These are phyloP conservation scores for Caiman crocodilus DNA, from an alignment of 2,797 vertebrate genomes.

Conservation along the genomic window DNA sequence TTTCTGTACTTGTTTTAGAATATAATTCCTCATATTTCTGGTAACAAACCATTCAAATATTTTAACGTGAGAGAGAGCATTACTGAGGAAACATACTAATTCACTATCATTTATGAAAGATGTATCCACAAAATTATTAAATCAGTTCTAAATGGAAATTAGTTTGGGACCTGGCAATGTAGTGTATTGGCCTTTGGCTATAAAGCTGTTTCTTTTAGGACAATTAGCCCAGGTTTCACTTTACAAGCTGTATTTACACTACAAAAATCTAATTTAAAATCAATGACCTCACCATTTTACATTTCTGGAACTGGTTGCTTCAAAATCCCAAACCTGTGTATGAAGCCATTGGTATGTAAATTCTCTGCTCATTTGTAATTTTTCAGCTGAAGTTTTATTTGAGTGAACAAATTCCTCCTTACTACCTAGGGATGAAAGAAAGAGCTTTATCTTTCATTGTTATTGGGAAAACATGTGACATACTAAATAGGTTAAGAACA, in stretches of 20 bases:
- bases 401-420: conserved; percentile 62
- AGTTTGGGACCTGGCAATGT: conserved; percentile 16
- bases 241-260: conserved; percentile 72
- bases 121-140: conserved; percentile 34
- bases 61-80: neutral
- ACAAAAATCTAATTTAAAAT: conserved; percentile 75
- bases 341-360: conserved; percentile 82
- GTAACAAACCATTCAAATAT: neutral
- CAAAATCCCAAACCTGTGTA: conserved; percentile 77
- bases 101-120: conserved; percentile 31
- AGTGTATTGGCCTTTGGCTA: conserved; percentile 36
- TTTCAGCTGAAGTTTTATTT: conserved; percentile 57
- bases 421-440: conserved; percentile 67
- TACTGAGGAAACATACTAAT: conserved; percentile 26
- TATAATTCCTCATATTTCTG: neutral
- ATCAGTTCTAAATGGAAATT: neutral
- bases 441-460: conserved; percentile 9
- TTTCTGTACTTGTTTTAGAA: neutral
- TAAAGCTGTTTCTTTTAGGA: conserved; percentile 72
- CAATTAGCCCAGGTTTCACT: conserved; percentile 73
- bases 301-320: conserved; percentile 72
- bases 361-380: conserved; percentile 74
- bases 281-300: conserved; percentile 83
- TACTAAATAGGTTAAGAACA: neutral
- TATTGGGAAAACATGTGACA: neutral